Base-by-base conservation (phyloP, 2,888 invertebrate genomes). In the Cantharis nigra region DNA sequence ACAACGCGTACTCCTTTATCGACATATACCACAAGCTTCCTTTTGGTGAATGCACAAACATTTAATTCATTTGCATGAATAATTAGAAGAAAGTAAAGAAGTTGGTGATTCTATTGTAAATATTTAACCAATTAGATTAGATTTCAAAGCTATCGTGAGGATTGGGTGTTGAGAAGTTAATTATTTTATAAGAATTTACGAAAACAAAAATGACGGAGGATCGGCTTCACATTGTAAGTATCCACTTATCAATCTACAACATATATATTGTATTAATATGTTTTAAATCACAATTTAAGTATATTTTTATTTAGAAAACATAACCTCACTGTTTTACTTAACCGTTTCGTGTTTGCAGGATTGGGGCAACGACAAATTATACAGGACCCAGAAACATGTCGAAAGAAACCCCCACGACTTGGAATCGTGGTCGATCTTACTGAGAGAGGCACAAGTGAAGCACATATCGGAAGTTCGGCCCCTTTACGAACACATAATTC, bases 341-440 rank as follows among this genome's bases (percentile, higher is more conserved):
- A n/a, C 0, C 3, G 13, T 49, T 49, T n/a, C 5, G n/a, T 49
- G n/a, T n/a, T 33, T 49, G 1, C 84, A 96, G 96, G 96, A 96
- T 88, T 96, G 96, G 96, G 96, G 96, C 9, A 96, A 95, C 87
- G 96, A 97, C 84, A 93, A 96, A 79, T 88, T 97, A 63, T 93
- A 93, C 81, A 90, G 96, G 30, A 96, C 96, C 4, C 96, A 96
- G 85, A 93, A 95, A 81, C 94, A 95, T 2, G 94, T 98, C 0
- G 96, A 97, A 86, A 93, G 95, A 64, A 96, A 96, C 81, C 93
- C 94, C 0, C 98, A 97, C 86, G 99, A 99, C 88, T 93, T 98
- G 33, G 99, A 99, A 88, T 97, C 98, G 28, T 99, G 99, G 99
- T 98, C 98, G 74, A 92, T 99, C 23, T 92, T 99, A 75, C 93